Conservation (phyloP, 2,888 invertebrate genomes). For the Euphydryas editha region DNA sequence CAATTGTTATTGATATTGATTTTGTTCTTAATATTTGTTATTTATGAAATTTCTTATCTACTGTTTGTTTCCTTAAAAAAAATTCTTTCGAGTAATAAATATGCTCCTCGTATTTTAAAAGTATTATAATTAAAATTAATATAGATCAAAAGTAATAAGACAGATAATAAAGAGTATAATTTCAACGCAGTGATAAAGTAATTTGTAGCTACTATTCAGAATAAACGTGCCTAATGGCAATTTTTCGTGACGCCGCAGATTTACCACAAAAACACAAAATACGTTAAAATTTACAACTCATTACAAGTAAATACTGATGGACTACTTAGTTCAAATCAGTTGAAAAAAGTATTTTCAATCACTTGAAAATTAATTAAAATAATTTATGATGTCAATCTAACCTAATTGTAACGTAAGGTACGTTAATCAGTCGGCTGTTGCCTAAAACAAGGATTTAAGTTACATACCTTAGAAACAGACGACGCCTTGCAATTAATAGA, state of each 20-base stretch:
- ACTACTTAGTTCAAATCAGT: background rate
- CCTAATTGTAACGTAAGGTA: too few relatives aligned
- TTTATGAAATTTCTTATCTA: too few relatives aligned
- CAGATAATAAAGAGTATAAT: slow-evolving; percentile 15
- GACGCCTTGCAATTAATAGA: too few relatives aligned
- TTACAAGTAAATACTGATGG: background rate
- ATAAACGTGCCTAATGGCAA: slow-evolving; percentile 25
- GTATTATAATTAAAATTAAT: background rate
- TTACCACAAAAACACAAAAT: slow-evolving; percentile 18
- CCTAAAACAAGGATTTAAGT: too few relatives aligned
- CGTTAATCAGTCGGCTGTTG: too few relatives aligned
- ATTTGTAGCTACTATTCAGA: slow-evolving; percentile 27
- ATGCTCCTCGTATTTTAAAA: background rate
- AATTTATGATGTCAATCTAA: too few relatives aligned
- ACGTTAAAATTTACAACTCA: slow-evolving; percentile 21
- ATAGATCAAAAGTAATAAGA: background rate
- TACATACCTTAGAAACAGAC: too few relatives aligned
- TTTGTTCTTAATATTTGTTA: too few relatives aligned
- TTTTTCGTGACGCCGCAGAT: slow-evolving; percentile 33
- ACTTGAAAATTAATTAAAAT: too few relatives aligned
- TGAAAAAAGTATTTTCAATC: background rate
- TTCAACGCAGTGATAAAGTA: slow-evolving; percentile 21
- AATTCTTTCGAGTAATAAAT: background rate
- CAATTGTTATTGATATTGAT: too few relatives aligned
- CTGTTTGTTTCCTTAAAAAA: background rate